These are phyloP conservation scores for Porites rus DNA, from an alignment of 92 coral and sea anemone species.

Conservation along the genomic window DNA sequence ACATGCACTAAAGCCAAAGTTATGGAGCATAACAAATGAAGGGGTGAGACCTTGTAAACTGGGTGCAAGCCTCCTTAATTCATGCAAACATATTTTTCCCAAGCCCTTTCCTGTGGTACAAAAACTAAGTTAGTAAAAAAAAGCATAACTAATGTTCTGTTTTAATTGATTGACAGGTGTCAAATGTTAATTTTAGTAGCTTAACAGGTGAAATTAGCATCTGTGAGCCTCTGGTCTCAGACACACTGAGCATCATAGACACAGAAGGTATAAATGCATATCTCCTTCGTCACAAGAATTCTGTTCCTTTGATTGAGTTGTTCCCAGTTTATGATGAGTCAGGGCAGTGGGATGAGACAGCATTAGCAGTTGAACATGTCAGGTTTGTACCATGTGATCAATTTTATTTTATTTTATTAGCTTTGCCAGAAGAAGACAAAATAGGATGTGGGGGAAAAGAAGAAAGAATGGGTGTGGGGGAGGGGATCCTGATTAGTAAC, in stretches of 20 bases:
- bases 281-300: constrained; percentile 44
- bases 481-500: too few species aligned
- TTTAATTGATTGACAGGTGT: constrained; percentile 59
- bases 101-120: neutral
- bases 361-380: constrained; percentile 92
- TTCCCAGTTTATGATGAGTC: constrained; percentile 94
- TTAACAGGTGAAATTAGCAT: constrained; percentile 80
- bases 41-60: too few species aligned
- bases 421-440: too few species aligned
- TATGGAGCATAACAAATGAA: too few species aligned
- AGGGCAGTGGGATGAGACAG: constrained; percentile 91
- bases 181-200: constrained; percentile 70
- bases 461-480: too few species aligned
- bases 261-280: constrained; percentile 49
- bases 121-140: too few species aligned
- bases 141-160: neutral
- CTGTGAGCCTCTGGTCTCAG: constrained; percentile 77
- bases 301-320: constrained; percentile 79
- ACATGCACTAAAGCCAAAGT: too few species aligned
- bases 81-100: neutral
- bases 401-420: too few species aligned
- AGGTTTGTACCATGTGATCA: constrained; percentile 60
- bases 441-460: too few species aligned
- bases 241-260: constrained; percentile 60
- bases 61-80: too few species aligned